A percentile compares a stretch with the other conserved stretches of the same genome.
phyloP scores from a whole-genome alignment of 2,888 invertebrate genomes.

The Catocala nupta region DNA sequence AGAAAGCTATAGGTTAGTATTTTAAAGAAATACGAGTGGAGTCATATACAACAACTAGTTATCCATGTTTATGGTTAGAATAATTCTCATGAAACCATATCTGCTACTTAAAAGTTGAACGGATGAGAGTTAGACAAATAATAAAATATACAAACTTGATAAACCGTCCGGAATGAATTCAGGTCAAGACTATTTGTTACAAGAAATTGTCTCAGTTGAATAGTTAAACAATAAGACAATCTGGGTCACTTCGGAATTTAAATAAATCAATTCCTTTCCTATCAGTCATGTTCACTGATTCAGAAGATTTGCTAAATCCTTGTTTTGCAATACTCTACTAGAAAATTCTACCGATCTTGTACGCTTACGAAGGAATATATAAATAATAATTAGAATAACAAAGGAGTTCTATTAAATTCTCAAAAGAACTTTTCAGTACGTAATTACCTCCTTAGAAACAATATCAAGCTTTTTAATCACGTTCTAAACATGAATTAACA shows the following conservation, averaged over 20 bases:
- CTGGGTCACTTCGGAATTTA: slow-evolving; percentile 33
- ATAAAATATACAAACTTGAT: too few species aligned
- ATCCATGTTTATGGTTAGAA: too few species aligned
- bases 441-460: slow-evolving; percentile 10
- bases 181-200: not conserved
- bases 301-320: slow-evolving; percentile 28
- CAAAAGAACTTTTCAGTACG: not conserved
- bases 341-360: slow-evolving; percentile 1
- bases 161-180: too few species aligned
- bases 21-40: too few species aligned
- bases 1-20: too few species aligned
- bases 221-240: slow-evolving; percentile 25
- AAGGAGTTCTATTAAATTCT: not conserved
- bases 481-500: slow-evolving; percentile 29
- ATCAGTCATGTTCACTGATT: slow-evolving; percentile 40
- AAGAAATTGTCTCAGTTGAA: slow-evolving; percentile 15
- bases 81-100: too few species aligned
- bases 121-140: too few species aligned
- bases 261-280: slow-evolving; percentile 35
- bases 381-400: slow-evolving; percentile 6
- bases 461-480: slow-evolving; percentile 29
- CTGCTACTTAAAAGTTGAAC: too few species aligned
- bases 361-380: slow-evolving; percentile 2
- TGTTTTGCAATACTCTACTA: slow-evolving; percentile 18
- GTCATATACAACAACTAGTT: too few species aligned